Evolutionary conservation across 2,888 invertebrate species (phyloP), one percentile per base, ranked within the genome.

Genomic region (Archips xylosteana): DNA sequence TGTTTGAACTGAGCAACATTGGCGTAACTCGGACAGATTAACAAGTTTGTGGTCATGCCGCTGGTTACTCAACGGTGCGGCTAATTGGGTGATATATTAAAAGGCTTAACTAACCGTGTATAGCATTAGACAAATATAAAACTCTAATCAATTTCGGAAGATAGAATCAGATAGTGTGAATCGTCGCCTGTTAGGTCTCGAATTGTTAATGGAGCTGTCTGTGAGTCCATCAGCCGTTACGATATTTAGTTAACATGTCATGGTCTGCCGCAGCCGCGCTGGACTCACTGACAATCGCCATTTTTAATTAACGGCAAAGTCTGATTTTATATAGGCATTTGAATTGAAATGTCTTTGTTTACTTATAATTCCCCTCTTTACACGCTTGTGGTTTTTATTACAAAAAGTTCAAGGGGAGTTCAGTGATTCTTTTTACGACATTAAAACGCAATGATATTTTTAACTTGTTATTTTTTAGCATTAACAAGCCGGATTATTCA

Each of bases 31-130:
- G n/a, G 69, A 65, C 64, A 69, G 59, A 70, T 73, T 68, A 63
- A 68, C 73, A 74, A 74, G 70, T 74, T 69, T 51, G 61, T 65
- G 60, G 74, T 74, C 70, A 70, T 74, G 74, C 70, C 23, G 65
- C 65, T 60, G 45, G 61, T 65, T 70, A 34, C 65, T 70, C 74
- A 74, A 70, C 74, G 74, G 65, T 61, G 60, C 74, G 70, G 49
- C 36, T 74, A 74, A 74, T 74, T 74, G 74, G 15, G 23, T 36
- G 64, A 63, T 64, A 60, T 64, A 74, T 74, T 74, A 73, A 69
- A 73, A 59, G 23, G 63, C 67, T 34, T 60, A 69, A 64, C 64
- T 64, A 60, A 69, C 54, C 64, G 74, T 74, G 64, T 65, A 74
- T 45, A 34, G 34, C 47, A 64, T 65, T 70, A 54, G 69, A 64